phyloP scores from a whole-genome alignment of 1,140 invertebrate species.

The Tribolium madens region DNA sequence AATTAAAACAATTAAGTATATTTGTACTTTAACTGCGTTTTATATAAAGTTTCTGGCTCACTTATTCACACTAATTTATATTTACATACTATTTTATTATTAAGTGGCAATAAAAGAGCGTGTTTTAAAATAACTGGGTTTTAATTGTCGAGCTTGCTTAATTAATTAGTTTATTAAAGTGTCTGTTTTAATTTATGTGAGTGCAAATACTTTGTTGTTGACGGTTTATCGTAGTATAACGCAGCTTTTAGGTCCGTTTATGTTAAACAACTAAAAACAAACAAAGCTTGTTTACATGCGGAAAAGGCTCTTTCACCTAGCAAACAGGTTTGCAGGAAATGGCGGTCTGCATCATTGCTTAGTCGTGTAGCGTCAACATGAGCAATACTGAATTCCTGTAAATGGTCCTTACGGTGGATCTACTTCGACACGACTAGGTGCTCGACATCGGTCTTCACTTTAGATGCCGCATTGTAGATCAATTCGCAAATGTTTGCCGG shows the following conservation, averaged over 20 bases:
- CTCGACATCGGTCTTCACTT: slow-evolving; percentile 38
- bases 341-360: slow-evolving; percentile 25
- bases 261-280: slow-evolving; percentile 35
- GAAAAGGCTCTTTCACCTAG: slow-evolving; percentile 34
- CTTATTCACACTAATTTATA: too few relatives aligned
- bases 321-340: slow-evolving; percentile 32
- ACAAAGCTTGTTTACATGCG: slow-evolving; percentile 30
- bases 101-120: too few relatives aligned
- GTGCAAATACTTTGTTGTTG: slow-evolving; percentile 8
- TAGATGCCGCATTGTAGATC: slow-evolving; percentile 31
- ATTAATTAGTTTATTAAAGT: slow-evolving; percentile 20
- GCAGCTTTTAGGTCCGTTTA: slow-evolving; percentile 8
- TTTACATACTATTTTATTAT: too few relatives aligned
- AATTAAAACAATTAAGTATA: not conserved
- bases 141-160: not conserved
- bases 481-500: slow-evolving; percentile 29
- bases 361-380: slow-evolving; percentile 32
- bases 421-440: slow-evolving; percentile 33
- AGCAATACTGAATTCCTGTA: slow-evolving; percentile 35
- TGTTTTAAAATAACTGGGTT: too few relatives aligned
- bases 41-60: too few relatives aligned
- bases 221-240: not conserved
- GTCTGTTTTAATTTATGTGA: slow-evolving; percentile 18
- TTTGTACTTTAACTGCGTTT: not conserved
- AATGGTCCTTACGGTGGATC: slow-evolving; percentile 30